Evolutionary conservation across 2,888 invertebrate genomes (phyloP).

Genomic region (Cryptops parisi): DNA sequence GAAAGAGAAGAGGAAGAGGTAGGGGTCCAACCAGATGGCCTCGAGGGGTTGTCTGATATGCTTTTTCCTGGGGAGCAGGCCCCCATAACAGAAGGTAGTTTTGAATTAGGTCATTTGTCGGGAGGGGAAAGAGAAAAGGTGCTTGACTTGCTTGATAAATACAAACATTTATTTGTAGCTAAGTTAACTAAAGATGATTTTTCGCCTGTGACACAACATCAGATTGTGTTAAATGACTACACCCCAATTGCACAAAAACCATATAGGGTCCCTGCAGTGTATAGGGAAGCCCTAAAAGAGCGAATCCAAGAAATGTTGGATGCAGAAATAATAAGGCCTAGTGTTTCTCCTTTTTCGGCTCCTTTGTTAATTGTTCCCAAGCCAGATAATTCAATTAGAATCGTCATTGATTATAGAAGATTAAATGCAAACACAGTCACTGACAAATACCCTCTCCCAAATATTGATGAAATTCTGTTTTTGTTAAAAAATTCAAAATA

Average conservation of each 20-base stretch:
- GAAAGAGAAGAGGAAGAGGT: too few relatives aligned
- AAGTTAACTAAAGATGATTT: neutral
- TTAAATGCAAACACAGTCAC: neutral
- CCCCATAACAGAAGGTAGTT: too few relatives aligned
- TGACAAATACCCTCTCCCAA: constrained; percentile 5
- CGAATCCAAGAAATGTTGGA: neutral
- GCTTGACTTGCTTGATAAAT: neutral
- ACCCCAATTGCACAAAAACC: neutral
- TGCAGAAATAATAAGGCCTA: constrained; percentile 12
- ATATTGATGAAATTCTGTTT: neutral
- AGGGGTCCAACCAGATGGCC: too few relatives aligned
- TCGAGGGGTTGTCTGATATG: too few relatives aligned
- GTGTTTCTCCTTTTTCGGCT: constrained; percentile 24
- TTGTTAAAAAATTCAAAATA: neutral
- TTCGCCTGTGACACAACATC: neutral
- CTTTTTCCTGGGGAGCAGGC: too few relatives aligned
- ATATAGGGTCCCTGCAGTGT: neutral
- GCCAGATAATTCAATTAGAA: constrained; percentile 21
- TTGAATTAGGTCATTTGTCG: too few relatives aligned
- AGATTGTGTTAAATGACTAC: neutral
- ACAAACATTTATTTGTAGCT: neutral
- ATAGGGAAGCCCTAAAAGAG: neutral
- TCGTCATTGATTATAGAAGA: constrained; percentile 22
- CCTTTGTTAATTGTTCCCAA: constrained; percentile 23
- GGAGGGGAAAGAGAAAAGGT: neutral